Evolutionary conservation across 2,888 invertebrate genomes (phyloP), one percentile per base, ranked within the genome.

Genomic region (Drosophila pseudotakahashii): DNA sequence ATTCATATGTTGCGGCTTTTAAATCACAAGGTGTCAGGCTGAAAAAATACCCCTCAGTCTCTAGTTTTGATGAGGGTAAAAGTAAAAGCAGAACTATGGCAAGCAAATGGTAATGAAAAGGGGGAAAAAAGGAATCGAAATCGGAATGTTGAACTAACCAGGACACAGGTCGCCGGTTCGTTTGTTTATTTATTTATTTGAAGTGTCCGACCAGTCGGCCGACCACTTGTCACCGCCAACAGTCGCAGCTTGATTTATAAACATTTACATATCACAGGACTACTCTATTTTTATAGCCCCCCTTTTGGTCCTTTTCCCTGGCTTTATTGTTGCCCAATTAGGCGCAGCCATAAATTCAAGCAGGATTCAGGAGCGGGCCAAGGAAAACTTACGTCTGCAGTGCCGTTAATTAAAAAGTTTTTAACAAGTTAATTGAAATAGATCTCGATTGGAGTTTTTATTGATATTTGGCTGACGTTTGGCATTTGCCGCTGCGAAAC

Each of bases 371-470:
- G 10, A 42, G 26, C 26, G 26, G 42, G 16, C 7, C 7, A 19
- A 71, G 69, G 64, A 68, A 76, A 70, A 77, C 51, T 16, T 37
- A 68, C 51, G 26, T 50, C 79, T 84, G 83, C 86, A 82, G 74
- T 80, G 82, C 66, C 83, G 82, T 83, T 83, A 83, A 83, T 83
- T 83, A 83, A 83, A 83, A 88, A 88, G 88, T 83, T 83, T 83
- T 79, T 79, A 85, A 85, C 86, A 85, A 83, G 78, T 83, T 83
- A 83, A 83, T 83, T 83, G 82, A 83, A 88, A 83, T 83, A 83
- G 88, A 83, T 83, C 88, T 83, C 82, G 82, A 83, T 83, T 79
- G 86, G 88, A 83, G 82, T 83, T 83, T 82, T 88, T 83, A 83
- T 83, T 83, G 82, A 83, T 83, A 83, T 83, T 83, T 85, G 71